Evolutionary conservation across 2,888 invertebrate species (phyloP).

Genomic region (Leucoptera coffeella): DNA sequence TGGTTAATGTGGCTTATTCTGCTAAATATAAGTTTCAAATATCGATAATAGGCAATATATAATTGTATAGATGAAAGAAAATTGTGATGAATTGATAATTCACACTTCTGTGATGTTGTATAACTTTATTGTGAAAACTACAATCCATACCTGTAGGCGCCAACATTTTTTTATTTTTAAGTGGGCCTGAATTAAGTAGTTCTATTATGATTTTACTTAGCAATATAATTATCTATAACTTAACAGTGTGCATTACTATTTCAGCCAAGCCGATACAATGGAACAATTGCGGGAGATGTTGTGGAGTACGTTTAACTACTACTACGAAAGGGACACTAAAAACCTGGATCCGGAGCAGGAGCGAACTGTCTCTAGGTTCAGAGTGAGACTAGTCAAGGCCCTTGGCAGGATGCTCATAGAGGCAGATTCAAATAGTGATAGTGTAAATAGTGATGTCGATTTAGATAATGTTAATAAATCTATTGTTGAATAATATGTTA

Average conservation of each 20-base stretch:
- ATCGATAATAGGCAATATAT: too few species aligned
- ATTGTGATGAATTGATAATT: too few species aligned
- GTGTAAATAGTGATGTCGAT: neutral
- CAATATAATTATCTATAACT: neutral
- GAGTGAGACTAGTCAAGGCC: slow-evolving; percentile 20
- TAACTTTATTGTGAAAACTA: too few species aligned
- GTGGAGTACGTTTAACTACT: slow-evolving; percentile 39
- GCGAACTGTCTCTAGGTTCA: slow-evolving; percentile 15
- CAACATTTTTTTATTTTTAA: too few species aligned
- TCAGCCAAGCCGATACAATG: slow-evolving; percentile 43
- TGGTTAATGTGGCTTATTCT: too few species aligned
- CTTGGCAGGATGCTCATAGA: slow-evolving; percentile 24
- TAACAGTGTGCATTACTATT: slow-evolving; percentile 10
- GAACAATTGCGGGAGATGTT: slow-evolving; percentile 35
- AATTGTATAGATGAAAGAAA: too few species aligned
- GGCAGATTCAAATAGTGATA: too few species aligned
- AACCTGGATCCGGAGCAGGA: slow-evolving; percentile 17
- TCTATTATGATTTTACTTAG: too few species aligned
- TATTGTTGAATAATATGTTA: neutral
- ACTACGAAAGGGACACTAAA: slow-evolving; percentile 28
- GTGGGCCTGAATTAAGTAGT: too few species aligned
- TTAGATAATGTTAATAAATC: neutral
- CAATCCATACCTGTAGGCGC: too few species aligned
- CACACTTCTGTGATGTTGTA: too few species aligned
- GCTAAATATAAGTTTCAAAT: too few species aligned